A percentile compares a stretch with the other conserved stretches of the same genome.
Evolutionary conservation across 2,113 vertebrate genomes (phyloP).

Genomic region (Nyctibius bracteatus): DNA sequence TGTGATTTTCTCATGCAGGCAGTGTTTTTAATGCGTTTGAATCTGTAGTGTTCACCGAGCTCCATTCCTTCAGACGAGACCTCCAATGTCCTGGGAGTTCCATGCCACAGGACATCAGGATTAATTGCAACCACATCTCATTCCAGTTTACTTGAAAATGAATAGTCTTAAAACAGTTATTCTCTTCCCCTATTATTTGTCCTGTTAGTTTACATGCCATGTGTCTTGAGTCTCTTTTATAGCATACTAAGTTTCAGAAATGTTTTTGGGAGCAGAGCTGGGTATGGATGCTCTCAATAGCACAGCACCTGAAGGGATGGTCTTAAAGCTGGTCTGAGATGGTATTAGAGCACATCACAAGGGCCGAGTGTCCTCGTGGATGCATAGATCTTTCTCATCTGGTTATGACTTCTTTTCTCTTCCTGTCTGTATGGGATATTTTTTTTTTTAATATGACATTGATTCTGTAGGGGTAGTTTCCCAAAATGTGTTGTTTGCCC

Average conservation of each 20-base stretch:
- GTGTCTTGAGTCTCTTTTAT: background rate
- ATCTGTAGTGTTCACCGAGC: background rate
- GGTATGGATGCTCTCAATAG: background rate
- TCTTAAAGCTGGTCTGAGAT: background rate
- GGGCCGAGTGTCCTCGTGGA: background rate
- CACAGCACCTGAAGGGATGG: background rate
- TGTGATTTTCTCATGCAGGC: background rate
- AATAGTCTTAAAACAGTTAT: background rate
- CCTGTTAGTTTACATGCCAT: background rate
- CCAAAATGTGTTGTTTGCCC: background rate
- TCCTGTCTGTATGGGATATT: background rate
- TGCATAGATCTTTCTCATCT: background rate
- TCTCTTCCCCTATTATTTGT: background rate
- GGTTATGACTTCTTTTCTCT: background rate
- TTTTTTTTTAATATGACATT: too few species aligned
- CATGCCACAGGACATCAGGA: background rate
- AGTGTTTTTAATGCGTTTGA: background rate
- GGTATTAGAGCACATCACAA: background rate
- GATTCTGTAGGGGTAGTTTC: background rate
- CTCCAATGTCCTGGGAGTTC: background rate
- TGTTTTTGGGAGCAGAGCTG: background rate
- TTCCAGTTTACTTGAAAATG: background rate
- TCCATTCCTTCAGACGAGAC: background rate
- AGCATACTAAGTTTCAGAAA: background rate
- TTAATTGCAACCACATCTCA: background rate